Evolutionary conservation across 1,140 invertebrate species (phyloP), one percentile per base, ranked within the genome.

Genomic region (Diabrotica undecimpunctata): DNA sequence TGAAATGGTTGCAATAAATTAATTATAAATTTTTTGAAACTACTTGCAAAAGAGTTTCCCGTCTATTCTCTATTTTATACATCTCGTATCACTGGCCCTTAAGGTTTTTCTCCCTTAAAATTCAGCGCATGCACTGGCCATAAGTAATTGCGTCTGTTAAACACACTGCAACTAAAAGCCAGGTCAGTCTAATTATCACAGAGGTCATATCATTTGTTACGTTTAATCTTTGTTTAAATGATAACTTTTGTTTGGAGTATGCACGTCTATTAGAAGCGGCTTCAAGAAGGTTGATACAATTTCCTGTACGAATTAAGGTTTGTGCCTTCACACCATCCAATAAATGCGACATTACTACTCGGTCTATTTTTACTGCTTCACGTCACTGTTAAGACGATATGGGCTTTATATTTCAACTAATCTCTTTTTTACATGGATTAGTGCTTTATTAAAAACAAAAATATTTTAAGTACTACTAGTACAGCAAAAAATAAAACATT

Each of bases 201-300:
- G 71, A 74, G 72, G 72, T 74, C 72, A 74, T 74, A 74, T 74
- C 72, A 72, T 74, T 74, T 74, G 70, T 74, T 71, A 72, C 71
- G 67, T 72, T 74, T 74, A 72, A 74, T 72, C 72, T 74, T 72
- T 74, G 71, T 74, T 74, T 74, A 71, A 72, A 71, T 64, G 67
- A 70, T 70, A 68, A 69, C 68, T 71, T 25, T 69, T 66, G 71
- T 68, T 72, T 71, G 67, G 66, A 70, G 66, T 61, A 70, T 66
- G 64, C 71, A 66, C 65, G 66, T 70, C 64, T 67, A 66, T 66
- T 61, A 50, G 14, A 51, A n/a, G 59, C 54, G 60, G 61, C 53
- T 54, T 9, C 53, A 54, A 54, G 53, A 35, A 54, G n/a, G 53
- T 54, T 54, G 53, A 35, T 54, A 35, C n/a, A 13, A 54, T 54